phyloP scores from a whole-genome alignment of 92 coral and sea anemone genomes.

The Muricea muricata region DNA sequence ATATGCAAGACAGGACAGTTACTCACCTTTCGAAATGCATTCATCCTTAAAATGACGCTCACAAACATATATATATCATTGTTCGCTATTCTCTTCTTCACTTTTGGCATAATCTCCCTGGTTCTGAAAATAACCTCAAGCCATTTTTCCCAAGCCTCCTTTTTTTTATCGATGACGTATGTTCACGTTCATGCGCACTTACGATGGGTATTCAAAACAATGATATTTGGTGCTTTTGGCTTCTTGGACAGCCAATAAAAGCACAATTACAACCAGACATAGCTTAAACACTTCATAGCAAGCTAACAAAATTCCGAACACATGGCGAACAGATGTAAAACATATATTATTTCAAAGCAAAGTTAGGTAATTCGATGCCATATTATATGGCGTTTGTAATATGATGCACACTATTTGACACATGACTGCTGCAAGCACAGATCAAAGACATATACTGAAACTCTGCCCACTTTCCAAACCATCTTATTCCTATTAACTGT shows the following conservation, averaged over 20 bases:
- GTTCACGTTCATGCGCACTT: not conserved
- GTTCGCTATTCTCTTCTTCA: no score
- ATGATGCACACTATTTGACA: constrained; percentile 21
- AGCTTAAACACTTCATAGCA: not conserved
- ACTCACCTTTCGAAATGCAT: no score
- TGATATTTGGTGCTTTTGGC: not conserved
- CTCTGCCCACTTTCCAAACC: not conserved
- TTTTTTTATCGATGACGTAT: not conserved
- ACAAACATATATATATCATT: no score
- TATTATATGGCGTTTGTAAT: not conserved
- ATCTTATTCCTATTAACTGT: no score
- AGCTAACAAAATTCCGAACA: not conserved
- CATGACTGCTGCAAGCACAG: not conserved
- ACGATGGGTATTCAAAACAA: not conserved
- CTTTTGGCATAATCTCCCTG: no score
- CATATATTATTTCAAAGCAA: no score
- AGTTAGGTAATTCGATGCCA: not conserved
- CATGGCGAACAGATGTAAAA: not conserved
- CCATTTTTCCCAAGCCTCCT: not conserved
- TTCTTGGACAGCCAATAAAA: not conserved
- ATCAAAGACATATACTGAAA: not conserved
- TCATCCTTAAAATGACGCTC: no score
- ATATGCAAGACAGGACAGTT: no score
- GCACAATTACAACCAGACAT: not conserved
- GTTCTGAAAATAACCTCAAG: no score